Conservation (phyloP, 2,888 invertebrate genomes). For the Sphecodes monilicornis region DNA sequence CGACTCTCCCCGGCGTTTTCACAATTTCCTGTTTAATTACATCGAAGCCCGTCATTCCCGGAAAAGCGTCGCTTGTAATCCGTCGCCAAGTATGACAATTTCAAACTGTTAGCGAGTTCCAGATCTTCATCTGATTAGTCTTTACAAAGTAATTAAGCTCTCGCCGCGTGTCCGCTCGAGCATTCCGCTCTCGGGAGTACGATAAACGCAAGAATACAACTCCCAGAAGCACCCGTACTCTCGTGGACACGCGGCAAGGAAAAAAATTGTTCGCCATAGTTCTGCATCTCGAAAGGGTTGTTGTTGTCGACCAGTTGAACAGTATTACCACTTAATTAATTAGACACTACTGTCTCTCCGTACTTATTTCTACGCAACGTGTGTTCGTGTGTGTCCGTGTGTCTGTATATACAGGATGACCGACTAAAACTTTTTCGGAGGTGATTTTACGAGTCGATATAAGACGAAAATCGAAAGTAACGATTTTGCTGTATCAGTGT, state of each 20-base stretch:
- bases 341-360: slow-evolving; percentile 38
- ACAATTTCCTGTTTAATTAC: background rate
- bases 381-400: slow-evolving; percentile 38
- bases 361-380: slow-evolving; percentile 51
- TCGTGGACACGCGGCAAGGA: background rate
- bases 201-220: background rate
- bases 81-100: background rate
- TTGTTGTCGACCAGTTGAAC: slow-evolving; percentile 45
- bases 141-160: background rate
- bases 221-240: background rate
- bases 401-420: slow-evolving; percentile 26
- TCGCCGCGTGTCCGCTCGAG: background rate
- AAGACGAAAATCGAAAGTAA: background rate
- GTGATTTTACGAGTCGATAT: background rate
- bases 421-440: background rate
- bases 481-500: background rate
- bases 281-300: slow-evolving; percentile 51
- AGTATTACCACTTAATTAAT: slow-evolving; percentile 46
- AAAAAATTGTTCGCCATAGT: background rate
- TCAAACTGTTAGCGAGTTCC: background rate
- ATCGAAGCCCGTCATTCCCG: background rate
- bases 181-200: background rate
- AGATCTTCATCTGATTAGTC: background rate
- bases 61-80: background rate
- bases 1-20: background rate